Evolutionary conservation across 2,888 invertebrate genomes (phyloP).

Genomic region (Vesta saturnalis): DNA sequence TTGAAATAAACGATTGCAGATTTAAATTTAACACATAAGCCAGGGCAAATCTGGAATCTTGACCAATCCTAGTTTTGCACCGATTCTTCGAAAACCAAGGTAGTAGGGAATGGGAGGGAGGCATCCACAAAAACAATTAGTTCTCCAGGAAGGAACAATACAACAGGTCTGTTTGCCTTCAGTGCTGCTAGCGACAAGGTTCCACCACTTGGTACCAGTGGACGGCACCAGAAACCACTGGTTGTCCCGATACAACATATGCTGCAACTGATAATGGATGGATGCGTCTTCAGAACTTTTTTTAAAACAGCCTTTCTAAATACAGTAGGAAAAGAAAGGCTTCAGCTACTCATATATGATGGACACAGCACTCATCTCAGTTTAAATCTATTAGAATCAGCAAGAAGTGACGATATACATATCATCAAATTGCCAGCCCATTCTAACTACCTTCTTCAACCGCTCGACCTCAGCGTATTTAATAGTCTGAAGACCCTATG

Average conservation of each 20-base stretch:
- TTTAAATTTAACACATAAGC: not conserved
- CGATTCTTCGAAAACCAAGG: not conserved
- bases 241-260: not conserved
- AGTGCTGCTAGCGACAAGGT: no score
- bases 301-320: not conserved
- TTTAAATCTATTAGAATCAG: not conserved
- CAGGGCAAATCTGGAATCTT: not conserved
- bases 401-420: conserved; percentile 7
- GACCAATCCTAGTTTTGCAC: not conserved
- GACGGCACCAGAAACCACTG: not conserved
- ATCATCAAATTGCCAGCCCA: conserved; percentile 46
- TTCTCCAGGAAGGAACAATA: not conserved
- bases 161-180: no score
- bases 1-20: not conserved
- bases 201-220: not conserved
- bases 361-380: not conserved
- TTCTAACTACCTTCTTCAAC: conserved; percentile 46
- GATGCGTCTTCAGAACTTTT: not conserved
- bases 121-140: not conserved
- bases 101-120: not conserved
- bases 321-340: not conserved
- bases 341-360: not conserved
- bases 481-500: conserved; percentile 37
- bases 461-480: conserved; percentile 47
- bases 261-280: not conserved